Evolutionary conservation across 2,113 vertebrate species (phyloP).

Genomic region (Sitta europaea): DNA sequence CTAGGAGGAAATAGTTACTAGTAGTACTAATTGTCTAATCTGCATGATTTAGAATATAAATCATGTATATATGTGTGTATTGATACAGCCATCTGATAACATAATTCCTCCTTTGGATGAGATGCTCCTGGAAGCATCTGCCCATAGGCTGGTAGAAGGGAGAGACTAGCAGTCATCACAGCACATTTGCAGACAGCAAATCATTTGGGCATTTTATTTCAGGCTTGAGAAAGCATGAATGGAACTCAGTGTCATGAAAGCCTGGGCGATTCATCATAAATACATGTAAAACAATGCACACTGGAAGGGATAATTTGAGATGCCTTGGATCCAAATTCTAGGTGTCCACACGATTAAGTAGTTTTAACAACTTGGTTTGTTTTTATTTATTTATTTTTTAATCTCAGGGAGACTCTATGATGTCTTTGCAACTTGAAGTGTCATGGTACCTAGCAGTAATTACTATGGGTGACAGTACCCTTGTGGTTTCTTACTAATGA

Average conservation of each 20-base stretch:
- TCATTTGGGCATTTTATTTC: neutral
- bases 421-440: neutral
- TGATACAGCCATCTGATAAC: neutral
- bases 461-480: neutral
- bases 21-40: neutral
- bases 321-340: neutral
- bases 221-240: neutral
- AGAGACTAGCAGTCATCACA: neutral
- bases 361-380: neutral
- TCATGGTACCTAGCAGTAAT: neutral
- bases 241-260: neutral
- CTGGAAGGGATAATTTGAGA: neutral
- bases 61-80: no score
- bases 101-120: neutral
- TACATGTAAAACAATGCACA: neutral
- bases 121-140: neutral
- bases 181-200: neutral
- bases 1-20: neutral
- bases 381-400: neutral
- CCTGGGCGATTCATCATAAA: neutral
- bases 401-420: neutral
- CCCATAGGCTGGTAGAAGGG: neutral
- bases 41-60: neutral
- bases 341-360: neutral
- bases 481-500: neutral